A percentile compares a stretch with the other conserved stretches of the same genome.
These are phyloP conservation scores for Idaea aversata DNA, from an alignment of 2,888 invertebrate species.

Conservation along the genomic window DNA sequence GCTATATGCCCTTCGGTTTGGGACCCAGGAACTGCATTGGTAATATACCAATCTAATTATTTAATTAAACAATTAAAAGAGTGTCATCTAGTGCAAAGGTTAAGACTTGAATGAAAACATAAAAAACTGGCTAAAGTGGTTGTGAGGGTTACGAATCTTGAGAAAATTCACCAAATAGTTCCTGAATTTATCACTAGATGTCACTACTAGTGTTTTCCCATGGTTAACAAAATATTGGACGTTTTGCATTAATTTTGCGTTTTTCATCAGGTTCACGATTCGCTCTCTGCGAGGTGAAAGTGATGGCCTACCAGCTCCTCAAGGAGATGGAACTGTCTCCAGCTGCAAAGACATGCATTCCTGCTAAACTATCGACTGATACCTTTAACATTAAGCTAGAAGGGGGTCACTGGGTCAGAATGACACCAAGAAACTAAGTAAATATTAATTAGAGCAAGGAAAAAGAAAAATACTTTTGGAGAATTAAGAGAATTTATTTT, in stretches of 20 bases:
- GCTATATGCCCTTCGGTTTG: constrained; percentile 52
- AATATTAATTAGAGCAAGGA: background rate
- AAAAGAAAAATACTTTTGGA: too few relatives aligned
- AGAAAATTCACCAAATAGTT: background rate
- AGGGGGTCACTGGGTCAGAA: constrained; percentile 50
- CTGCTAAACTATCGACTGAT: constrained; percentile 32
- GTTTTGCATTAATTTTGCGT: background rate
- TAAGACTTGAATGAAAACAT: background rate
- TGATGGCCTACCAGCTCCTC: constrained; percentile 51
- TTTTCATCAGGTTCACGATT: constrained; percentile 51
- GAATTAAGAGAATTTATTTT: too few relatives aligned
- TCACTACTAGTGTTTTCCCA: background rate
- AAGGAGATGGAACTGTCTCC: constrained; percentile 47
- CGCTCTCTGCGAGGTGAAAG: constrained; percentile 59
- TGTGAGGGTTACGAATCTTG: too few relatives aligned
- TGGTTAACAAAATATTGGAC: too few relatives aligned
- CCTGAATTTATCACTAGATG: background rate
- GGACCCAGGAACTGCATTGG: constrained; percentile 61
- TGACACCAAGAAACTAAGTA: constrained; percentile 13
- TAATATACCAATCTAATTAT: constrained; percentile 25
- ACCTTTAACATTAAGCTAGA: constrained; percentile 37
- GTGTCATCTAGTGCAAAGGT: constrained; percentile 3
- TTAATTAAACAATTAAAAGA: background rate
- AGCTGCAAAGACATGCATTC: constrained; percentile 41
- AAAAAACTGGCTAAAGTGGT: background rate